Conservation (phyloP, 2,113 vertebrate genomes). For the Sphaerodactylus townsendi region DNA sequence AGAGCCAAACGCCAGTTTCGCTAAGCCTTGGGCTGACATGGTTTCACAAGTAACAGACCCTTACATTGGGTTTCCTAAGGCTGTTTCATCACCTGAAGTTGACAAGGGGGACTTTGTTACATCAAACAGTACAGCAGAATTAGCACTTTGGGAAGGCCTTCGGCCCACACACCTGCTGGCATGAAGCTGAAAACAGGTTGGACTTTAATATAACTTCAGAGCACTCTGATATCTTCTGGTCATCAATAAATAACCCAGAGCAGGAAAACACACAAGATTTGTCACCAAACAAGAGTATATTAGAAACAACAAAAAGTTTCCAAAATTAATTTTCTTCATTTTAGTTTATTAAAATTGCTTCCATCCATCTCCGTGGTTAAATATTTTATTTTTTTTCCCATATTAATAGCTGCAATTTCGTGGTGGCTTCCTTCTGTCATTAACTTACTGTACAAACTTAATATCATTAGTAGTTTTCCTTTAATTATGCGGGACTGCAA, state of each 20-base stretch:
- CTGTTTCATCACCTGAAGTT: neutral
- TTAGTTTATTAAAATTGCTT: constrained; percentile 84
- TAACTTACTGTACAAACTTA: constrained; percentile 88
- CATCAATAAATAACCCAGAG: constrained; percentile 59
- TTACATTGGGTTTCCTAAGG: neutral
- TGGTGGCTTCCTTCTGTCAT: constrained; percentile 82
- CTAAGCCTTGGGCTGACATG: too few species aligned
- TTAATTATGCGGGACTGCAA: constrained; percentile 87
- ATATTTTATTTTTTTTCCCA: constrained; percentile 87
- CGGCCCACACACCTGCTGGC: neutral
- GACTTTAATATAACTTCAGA: constrained; percentile 43
- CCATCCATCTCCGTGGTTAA: constrained; percentile 82
- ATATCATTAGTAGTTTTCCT: constrained; percentile 88
- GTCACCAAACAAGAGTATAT: constrained; percentile 46
- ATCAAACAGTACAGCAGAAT: neutral
- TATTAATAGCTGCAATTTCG: constrained; percentile 87
- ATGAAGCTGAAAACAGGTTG: constrained; percentile 27
- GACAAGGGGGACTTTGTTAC: neutral
- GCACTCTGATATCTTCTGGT: constrained; percentile 26
- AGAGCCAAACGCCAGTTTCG: too few species aligned
- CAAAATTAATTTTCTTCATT: constrained; percentile 85
- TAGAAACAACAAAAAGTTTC: constrained; percentile 71
- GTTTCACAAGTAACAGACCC: too few species aligned
- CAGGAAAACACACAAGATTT: constrained; percentile 58
- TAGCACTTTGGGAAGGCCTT: neutral